Percentiles rank a stretch among this genome's conserved stretches.
Evolutionary conservation across 2,888 invertebrate genomes (phyloP).

Genomic region (Petrophora chlorosata): DNA sequence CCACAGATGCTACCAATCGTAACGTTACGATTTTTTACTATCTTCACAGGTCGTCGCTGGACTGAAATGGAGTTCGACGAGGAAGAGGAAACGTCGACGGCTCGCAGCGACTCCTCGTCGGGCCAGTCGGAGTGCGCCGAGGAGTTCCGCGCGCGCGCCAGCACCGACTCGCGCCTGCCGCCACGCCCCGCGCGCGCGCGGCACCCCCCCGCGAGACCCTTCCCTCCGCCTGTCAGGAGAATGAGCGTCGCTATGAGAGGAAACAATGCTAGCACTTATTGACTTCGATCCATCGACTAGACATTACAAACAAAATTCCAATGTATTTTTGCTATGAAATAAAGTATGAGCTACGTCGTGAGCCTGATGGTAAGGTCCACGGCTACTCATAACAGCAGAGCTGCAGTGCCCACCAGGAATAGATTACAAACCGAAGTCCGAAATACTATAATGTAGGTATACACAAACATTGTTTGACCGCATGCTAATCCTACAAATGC

Average conservation of each 20-base stretch:
- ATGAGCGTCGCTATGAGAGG: constrained; percentile 92
- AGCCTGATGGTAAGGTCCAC: no score
- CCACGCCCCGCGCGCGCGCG: constrained; percentile 85
- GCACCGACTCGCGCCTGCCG: constrained; percentile 85
- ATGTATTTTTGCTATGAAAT: not conserved
- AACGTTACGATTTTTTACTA: not conserved
- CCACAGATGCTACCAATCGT: no score
- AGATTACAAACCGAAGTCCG: no score
- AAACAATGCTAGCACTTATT: constrained; percentile 81
- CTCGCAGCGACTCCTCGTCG: constrained; percentile 65
- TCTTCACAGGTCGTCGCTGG: constrained; percentile 81
- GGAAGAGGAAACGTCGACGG: constrained; percentile 77
- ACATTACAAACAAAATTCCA: not conserved
- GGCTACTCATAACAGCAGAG: no score
- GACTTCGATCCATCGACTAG: constrained; percentile 11
- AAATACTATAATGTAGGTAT: no score
- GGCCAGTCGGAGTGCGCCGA: constrained; percentile 54
- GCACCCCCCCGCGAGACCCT: constrained; percentile 67
- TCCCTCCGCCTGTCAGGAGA: constrained; percentile 84
- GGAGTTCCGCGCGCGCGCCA: constrained; percentile 89
- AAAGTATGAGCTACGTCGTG: not conserved
- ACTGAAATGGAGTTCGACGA: constrained; percentile 86
- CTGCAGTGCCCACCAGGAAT: no score
- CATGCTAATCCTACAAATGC: no score
- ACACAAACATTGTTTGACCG: no score